These are phyloP conservation scores for Toxotes jaculatrix DNA, from an alignment of 2,113 vertebrate genomes.

Conservation along the genomic window DNA sequence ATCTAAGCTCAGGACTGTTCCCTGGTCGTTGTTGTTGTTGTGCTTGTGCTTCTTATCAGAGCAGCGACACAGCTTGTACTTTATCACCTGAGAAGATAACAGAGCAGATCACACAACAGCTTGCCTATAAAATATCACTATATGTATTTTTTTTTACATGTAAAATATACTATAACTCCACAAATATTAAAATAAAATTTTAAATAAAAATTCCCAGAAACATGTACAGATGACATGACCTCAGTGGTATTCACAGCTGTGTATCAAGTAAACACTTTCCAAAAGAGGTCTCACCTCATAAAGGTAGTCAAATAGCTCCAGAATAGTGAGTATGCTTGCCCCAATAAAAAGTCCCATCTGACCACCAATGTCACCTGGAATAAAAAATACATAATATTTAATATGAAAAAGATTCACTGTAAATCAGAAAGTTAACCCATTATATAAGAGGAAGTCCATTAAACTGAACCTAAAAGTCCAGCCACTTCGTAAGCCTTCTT, in stretches of 20 bases:
- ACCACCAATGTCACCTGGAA: conserved; percentile 92
- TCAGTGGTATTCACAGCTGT: background rate
- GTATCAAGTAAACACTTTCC: background rate
- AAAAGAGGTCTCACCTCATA: conserved; percentile 88
- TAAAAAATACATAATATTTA: background rate
- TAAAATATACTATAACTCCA: background rate
- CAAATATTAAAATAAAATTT: too few relatives aligned
- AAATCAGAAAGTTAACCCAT: background rate
- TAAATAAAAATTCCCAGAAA: background rate
- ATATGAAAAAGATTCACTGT: background rate
- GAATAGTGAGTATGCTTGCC: conserved; percentile 93
- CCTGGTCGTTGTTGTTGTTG: conserved; percentile 89
- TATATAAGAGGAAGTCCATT: background rate
- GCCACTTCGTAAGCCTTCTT: conserved; percentile 99
- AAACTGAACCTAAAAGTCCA: conserved; percentile 90
- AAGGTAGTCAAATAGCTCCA: conserved; percentile 94
- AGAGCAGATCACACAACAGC: background rate
- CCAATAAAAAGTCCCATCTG: conserved; percentile 98
- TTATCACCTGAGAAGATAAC: conserved; percentile 87
- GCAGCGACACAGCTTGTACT: conserved; percentile 92
- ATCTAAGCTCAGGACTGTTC: conserved; percentile 92
- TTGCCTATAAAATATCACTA: background rate
- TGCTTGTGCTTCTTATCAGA: conserved; percentile 90
- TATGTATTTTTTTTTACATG: too few relatives aligned
- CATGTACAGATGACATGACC: background rate